Evolutionary conservation across 2,797 vertebrate species (phyloP).

Genomic region (Phrynocephalus forsythii): DNA sequence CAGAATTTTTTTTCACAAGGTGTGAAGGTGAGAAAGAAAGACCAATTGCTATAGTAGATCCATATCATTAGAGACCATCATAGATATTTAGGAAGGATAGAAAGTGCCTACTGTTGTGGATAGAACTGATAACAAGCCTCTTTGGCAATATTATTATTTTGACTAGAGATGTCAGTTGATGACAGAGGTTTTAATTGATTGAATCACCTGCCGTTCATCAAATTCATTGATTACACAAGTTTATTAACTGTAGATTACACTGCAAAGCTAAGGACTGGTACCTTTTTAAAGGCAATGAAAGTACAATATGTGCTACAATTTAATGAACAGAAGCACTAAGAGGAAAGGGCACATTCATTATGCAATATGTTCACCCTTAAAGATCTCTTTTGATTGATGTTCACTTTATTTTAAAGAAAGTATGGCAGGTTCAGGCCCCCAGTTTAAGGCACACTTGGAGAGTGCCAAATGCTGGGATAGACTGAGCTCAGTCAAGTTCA

Average conservation of each 20-base stretch:
- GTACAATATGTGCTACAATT: neutral
- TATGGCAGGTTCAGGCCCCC: neutral
- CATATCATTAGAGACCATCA: neutral
- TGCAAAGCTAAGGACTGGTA: neutral
- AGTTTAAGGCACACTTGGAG: neutral
- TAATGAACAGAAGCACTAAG: neutral
- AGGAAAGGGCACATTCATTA: neutral
- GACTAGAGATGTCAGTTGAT: neutral
- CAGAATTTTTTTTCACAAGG: neutral
- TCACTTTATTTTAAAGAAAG: neutral
- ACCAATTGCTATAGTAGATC: neutral
- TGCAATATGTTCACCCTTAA: neutral
- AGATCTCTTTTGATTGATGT: neutral
- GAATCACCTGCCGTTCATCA: neutral
- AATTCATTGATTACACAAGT: neutral
- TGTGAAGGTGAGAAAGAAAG: no score
- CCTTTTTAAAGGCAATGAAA: neutral
- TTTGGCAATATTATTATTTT: neutral
- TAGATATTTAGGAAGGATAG: neutral
- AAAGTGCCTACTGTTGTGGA: neutral
- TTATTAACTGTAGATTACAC: neutral
- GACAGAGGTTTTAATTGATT: neutral
- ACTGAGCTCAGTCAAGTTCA: neutral
- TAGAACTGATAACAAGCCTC: neutral
- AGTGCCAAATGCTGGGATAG: neutral